Conservation (phyloP, 2,797 vertebrate genomes). For the Propithecus perrieri region DNA sequence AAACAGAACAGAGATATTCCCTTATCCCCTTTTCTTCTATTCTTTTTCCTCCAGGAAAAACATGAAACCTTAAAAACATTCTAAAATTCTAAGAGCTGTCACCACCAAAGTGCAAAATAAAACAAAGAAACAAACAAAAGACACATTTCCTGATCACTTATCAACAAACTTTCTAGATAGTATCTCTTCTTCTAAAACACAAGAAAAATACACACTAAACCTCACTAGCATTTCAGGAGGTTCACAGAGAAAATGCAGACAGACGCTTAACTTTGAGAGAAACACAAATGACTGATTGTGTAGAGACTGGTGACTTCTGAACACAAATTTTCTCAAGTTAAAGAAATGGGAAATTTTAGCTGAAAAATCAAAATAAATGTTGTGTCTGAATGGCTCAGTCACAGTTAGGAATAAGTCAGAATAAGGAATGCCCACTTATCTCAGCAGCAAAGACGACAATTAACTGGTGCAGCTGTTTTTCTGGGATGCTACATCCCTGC, state of each 20-base stretch:
- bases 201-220: neutral
- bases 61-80: neutral
- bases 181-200: neutral
- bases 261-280: neutral
- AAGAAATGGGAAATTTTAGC: neutral
- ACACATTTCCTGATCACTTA: neutral
- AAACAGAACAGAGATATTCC: neutral
- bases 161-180: neutral
- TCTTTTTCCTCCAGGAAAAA: neutral
- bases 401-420: neutral
- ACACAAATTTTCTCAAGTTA: neutral
- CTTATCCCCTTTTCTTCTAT: neutral
- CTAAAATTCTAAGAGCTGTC: neutral
- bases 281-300: neutral
- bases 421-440: neutral
- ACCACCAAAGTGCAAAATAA: neutral
- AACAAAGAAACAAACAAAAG: neutral
- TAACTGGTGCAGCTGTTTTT: neutral
- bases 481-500: neutral
- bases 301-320: neutral
- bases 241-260: neutral
- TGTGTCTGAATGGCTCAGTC: neutral
- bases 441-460: neutral
- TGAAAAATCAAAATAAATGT: neutral
- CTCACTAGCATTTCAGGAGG: neutral